Evolutionary conservation across 2,888 invertebrate genomes (phyloP).

Genomic region (Eupithecia exiguata): DNA sequence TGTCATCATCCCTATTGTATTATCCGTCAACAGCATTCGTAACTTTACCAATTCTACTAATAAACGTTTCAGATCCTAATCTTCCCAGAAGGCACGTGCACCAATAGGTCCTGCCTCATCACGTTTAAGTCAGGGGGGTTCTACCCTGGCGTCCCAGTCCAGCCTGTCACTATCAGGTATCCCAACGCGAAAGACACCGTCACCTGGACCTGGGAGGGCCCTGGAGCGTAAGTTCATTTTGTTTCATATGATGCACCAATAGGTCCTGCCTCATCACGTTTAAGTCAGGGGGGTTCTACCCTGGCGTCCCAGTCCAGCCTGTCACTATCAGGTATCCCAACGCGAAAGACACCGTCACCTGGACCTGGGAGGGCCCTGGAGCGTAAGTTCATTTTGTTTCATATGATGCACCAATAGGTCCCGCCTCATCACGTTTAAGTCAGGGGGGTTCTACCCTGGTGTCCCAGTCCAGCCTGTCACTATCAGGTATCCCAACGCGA

Average conservation of each 20-base stretch:
- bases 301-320: constrained; percentile 97
- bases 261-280: constrained; percentile 94
- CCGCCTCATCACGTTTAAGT: constrained; percentile 94
- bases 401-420: constrained; percentile 92
- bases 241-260: constrained; percentile 88
- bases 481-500: constrained; percentile 94
- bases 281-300: constrained; percentile 96
- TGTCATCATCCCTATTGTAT: no score
- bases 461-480: constrained; percentile 98
- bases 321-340: constrained; percentile 96
- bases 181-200: constrained; percentile 95
- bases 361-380: constrained; percentile 98
- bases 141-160: constrained; percentile 97
- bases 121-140: constrained; percentile 97
- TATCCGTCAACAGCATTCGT: no score
- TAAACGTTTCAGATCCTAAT: constrained; percentile 88
- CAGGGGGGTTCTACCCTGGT: constrained; percentile 97
- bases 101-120: constrained; percentile 95
- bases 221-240: constrained; percentile 90
- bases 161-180: constrained; percentile 96
- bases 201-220: constrained; percentile 98
- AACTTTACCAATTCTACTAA: not conserved
- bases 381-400: constrained; percentile 86
- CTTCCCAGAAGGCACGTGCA: constrained; percentile 98
- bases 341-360: constrained; percentile 93